Base-by-base conservation (phyloP, 1,140 invertebrate species). In the Drosophila santomea region DNA sequence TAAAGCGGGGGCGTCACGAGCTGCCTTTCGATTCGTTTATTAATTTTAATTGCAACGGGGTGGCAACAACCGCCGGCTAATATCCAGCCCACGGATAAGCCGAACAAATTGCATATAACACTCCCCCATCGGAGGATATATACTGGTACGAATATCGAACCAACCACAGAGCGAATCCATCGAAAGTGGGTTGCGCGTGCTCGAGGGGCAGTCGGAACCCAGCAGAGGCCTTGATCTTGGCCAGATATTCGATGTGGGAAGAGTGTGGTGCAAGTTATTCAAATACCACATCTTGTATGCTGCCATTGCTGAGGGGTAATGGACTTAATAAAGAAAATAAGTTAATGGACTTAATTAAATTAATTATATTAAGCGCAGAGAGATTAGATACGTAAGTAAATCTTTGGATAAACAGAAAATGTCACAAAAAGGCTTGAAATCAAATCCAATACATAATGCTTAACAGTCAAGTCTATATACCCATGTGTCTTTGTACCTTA, bases 1-100 rank as follows among this genome's bases (percentile, higher is more conserved):
- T 36, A 12, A 32, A 43, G 47, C 36, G 79, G 57, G 47, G 69
- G 60, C 62, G 75, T 71, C 63, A 77, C 74, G 74, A 56, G 68
- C 69, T 68, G 83, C 76, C 74, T 66, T 67, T 61, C 73, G 51
- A 52, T 88, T 86, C 79, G 71, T 86, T 86, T 88, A 86, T 86
- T 86, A 86, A 86, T 88, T 86, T 86, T 88, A 86, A 86, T 86
- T 86, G 75, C 79, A 54, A 64, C 59, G 58, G 58, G 74, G 51
- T 86, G 63, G 58, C 57, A 66, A 81, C 81, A 78, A 74, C 81
- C 25, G 48, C 51, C 45, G 74, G 61, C 76, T 39, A 71, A 63
- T n/a, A 36, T 63, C 32, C 36, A 41, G 54, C 77, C 59, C 38
- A 66, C 32, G 50, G 38, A 77, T 77, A 62, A 81, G 59, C 45